Base-by-base conservation (phyloP, 2,113 vertebrate genomes). In the Monopterus albus region DNA sequence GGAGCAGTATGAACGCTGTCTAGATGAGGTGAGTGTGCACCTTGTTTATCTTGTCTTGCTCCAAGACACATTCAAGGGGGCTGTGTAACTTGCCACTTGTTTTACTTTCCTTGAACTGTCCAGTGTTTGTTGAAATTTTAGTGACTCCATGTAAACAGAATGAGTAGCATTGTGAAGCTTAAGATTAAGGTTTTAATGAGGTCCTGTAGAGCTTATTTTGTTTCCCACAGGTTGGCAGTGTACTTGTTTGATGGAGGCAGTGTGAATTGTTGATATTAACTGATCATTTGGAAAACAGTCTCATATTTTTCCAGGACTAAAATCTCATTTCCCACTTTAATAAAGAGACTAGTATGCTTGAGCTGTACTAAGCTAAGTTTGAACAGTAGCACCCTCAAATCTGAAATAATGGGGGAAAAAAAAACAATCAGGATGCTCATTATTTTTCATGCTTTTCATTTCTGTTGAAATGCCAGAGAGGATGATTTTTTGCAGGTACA, bases 1-100 rank as follows among this genome's bases (percentile, higher is more conserved):
- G 88, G 95, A 96, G 21, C 95, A 96, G 80, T 98, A 98, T 63
- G 96, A 97, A 72, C 91, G 93, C 67, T 98, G 96, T 70, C 95
- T 97, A 1, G 96, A 98, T 61, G 95, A 97, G 95, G 96, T 96
- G 91, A 95, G 93, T 33, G 45, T 33, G 6, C 1, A 28, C 21
- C 25, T 9, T 26, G 39, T 38, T 31, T 21, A 51, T 17, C 25
- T 18, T 14, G 20, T 57, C 35, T 43, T 12, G 9, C 53, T 55
- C 21, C 25, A 3, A 8, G 33, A 28, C 6, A 1, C 36, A 36
- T 11, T 42, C 73, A 38, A 51, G 59, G 68, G 6, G 0, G 21
- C 38, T 11, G 6, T 12, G 12, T 7, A 5, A 31, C 46, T 39
- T 4, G 1, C 13, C 46, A 52, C 42, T 62, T 50, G 64, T 61